Percentiles rank a stretch among this genome's conserved stretches.
phyloP scores from a whole-genome alignment of 2,797 vertebrate genomes.

The Sebastes alutus region DNA sequence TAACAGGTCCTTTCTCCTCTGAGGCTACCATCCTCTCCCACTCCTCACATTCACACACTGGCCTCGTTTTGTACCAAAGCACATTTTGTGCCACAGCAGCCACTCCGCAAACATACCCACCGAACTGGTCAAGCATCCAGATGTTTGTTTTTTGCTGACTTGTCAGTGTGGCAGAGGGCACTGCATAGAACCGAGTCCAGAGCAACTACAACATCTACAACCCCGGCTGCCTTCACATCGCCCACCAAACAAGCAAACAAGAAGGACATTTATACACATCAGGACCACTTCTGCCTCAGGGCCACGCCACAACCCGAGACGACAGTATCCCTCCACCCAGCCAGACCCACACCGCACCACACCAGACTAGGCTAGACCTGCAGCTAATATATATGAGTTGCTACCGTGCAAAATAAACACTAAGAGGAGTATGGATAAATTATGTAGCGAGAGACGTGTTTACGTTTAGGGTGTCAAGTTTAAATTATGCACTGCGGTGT shows the following conservation, averaged over 20 bases:
- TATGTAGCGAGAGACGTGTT: conserved; percentile 75
- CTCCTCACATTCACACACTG: conserved; percentile 34
- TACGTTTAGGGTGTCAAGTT: conserved; percentile 77
- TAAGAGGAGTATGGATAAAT: conserved; percentile 71
- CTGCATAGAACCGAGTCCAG: conserved; percentile 29
- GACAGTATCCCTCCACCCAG: conserved; percentile 52
- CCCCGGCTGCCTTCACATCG: conserved; percentile 28
- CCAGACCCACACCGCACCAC: conserved; percentile 15
- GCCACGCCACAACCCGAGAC: conserved; percentile 44
- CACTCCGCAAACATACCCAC: conserved; percentile 61
- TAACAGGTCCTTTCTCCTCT: conserved; percentile 45
- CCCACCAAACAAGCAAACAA: conserved; percentile 59
- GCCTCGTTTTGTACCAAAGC: conserved; percentile 39
- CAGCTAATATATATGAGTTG: conserved; percentile 57
- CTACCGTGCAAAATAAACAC: conserved; percentile 77
- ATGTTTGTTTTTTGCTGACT: conserved; percentile 58
- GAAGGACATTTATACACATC: conserved; percentile 48
- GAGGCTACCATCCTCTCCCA: conserved; percentile 19
- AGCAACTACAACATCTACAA: conserved; percentile 21
- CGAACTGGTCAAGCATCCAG: conserved; percentile 33
- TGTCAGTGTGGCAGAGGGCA: conserved; percentile 43
- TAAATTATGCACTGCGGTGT: conserved; percentile 72
- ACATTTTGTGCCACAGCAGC: conserved; percentile 59
- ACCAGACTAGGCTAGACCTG: conserved; percentile 28
- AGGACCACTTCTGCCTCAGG: conserved; percentile 48